These are phyloP conservation scores for Calephelis nemesis DNA, from an alignment of 1,140 invertebrate species.

Conservation along the genomic window DNA sequence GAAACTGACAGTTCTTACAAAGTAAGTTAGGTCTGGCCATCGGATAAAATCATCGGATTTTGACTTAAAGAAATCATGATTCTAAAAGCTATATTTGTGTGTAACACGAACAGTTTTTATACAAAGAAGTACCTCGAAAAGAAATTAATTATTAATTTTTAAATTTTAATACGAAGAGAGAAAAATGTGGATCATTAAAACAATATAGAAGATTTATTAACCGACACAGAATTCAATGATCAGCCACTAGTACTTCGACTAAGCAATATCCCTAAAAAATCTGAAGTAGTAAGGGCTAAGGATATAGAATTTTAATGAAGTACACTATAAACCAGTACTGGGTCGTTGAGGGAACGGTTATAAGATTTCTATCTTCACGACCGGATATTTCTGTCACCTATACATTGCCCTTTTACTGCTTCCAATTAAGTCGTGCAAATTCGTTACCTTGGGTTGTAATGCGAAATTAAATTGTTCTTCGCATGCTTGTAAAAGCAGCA, in stretches of 20 bases:
- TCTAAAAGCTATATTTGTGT: no score
- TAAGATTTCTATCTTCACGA: conserved; percentile 16
- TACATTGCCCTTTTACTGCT: conserved; percentile 15
- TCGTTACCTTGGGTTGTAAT: conserved; percentile 9
- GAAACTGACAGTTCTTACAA: no score
- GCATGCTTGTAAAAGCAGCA: neutral
- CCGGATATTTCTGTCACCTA: conserved; percentile 17
- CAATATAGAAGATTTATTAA: neutral
- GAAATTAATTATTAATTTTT: no score
- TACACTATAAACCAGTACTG: conserved; percentile 2
- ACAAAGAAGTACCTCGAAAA: no score
- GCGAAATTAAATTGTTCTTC: conserved; percentile 16
- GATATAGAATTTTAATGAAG: conserved; percentile 17
- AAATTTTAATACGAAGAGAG: no score
- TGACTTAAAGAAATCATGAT: no score
- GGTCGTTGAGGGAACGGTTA: conserved; percentile 5
- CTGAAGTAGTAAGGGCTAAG: neutral
- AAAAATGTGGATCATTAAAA: no score
- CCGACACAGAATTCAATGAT: neutral
- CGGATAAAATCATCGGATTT: no score
- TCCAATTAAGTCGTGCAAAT: conserved; percentile 14
- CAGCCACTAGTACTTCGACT: neutral
- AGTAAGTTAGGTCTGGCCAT: no score
- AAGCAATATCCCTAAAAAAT: neutral
- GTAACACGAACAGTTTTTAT: no score